Conservation (phyloP, 2,797 vertebrate genomes). For the Amblyraja radiata region DNA sequence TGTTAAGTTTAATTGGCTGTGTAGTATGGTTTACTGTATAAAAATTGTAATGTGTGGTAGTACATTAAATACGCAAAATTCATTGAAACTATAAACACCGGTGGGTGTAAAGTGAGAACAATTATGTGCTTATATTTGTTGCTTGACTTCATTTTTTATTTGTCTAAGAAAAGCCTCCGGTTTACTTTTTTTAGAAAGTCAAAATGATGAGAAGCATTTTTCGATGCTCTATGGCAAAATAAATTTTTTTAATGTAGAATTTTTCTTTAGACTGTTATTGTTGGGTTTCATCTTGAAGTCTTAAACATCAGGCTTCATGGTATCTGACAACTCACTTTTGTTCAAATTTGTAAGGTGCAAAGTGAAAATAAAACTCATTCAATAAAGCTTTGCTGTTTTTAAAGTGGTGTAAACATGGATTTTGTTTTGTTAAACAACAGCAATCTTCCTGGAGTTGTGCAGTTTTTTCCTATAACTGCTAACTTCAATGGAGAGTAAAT, state of each 20-base stretch:
- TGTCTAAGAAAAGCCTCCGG: conserved; percentile 32
- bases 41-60: conserved; percentile 32
- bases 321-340: conserved; percentile 24
- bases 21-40: conserved; percentile 28
- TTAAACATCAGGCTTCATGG: conserved; percentile 25
- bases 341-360: conserved; percentile 37
- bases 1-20: conserved; percentile 35
- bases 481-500: too few species aligned
- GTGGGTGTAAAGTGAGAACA: conserved; percentile 33
- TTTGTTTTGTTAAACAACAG: too few species aligned
- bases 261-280: conserved; percentile 34
- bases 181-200: conserved; percentile 36
- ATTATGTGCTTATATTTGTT: conserved; percentile 38
- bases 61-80: conserved; percentile 29
- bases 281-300: conserved; percentile 12
- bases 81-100: conserved; percentile 35
- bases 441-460: not conserved
- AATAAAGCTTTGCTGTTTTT: conserved; percentile 37
- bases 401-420: not conserved
- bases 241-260: conserved; percentile 27
- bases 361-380: conserved; percentile 37
- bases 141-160: conserved; percentile 37
- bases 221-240: conserved; percentile 18
- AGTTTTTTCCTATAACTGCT: not conserved
- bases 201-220: conserved; percentile 36